phyloP scores from a whole-genome alignment of 2,888 invertebrate species.

The Oithona nana region DNA sequence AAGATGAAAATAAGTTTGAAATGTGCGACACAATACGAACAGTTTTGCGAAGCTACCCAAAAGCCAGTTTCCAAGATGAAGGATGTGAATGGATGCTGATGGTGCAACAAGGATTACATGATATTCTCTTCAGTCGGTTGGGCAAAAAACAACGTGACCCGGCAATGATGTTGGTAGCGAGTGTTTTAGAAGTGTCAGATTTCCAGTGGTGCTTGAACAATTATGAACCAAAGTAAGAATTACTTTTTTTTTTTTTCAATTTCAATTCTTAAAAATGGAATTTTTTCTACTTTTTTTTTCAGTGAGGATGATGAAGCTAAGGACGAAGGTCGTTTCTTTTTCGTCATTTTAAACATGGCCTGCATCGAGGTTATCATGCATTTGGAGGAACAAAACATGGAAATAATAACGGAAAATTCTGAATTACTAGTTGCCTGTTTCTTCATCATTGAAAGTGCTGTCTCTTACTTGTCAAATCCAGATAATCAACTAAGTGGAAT shows the following conservation, averaged over 20 bases:
- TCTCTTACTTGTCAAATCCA: constrained; percentile 24
- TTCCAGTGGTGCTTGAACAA: constrained; percentile 13
- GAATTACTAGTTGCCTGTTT: constrained; percentile 25
- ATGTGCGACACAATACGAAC: constrained; percentile 34
- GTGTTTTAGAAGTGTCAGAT: constrained; percentile 48
- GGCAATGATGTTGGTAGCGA: constrained; percentile 59
- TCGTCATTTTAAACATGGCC: constrained; percentile 11
- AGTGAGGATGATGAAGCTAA: background rate
- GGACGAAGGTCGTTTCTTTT: constrained; percentile 6
- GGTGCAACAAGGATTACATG: constrained; percentile 36
- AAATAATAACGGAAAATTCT: constrained; percentile 23
- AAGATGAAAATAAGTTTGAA: constrained; percentile 73
- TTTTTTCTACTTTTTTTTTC: too few relatives aligned
- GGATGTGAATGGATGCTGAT: constrained; percentile 10
- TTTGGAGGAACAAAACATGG: constrained; percentile 19
- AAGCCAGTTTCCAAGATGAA: constrained; percentile 4
- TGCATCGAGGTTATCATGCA: constrained; percentile 17
- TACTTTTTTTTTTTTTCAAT: background rate
- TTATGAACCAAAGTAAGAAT: background rate
- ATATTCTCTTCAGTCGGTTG: constrained; percentile 67
- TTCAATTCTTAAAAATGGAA: too few relatives aligned
- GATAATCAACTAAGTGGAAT: constrained; percentile 23
- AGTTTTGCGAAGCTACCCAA: constrained; percentile 15
- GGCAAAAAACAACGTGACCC: constrained; percentile 73
- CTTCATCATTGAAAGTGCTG: constrained; percentile 25